Conservation (phyloP, 2,113 vertebrate species). For the Camelus bactrianus region DNA sequence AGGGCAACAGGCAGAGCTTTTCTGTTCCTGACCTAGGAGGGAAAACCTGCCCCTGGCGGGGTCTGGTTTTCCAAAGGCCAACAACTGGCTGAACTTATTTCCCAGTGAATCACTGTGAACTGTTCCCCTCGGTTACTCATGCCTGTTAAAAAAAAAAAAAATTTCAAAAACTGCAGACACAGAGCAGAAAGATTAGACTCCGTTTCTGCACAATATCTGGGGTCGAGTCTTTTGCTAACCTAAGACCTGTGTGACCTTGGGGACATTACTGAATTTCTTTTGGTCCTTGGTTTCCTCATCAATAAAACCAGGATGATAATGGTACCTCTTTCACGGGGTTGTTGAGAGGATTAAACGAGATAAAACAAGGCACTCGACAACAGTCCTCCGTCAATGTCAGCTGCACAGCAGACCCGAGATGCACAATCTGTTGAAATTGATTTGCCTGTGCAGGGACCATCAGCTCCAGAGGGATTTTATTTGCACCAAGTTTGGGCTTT, state of each 20-base stretch:
- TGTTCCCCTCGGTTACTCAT: background rate
- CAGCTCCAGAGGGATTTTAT: accelerated
- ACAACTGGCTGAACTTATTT: background rate
- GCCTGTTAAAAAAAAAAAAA: background rate
- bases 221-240: background rate
- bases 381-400: background rate
- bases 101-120: no score
- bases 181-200: background rate
- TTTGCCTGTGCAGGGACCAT: accelerated
- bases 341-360: background rate
- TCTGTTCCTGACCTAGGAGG: background rate
- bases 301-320: background rate
- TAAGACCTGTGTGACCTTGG: background rate
- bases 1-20: background rate
- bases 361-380: background rate
- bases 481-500: background rate
- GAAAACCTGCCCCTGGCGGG: accelerated
- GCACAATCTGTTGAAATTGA: background rate
- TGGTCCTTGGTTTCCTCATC: background rate
- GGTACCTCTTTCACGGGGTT: background rate
- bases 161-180: background rate
- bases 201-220: background rate
- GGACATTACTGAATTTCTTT: background rate
- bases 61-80: background rate
- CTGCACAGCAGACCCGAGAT: accelerated